Percentiles rank a stretch among this genome's conserved stretches.
Evolutionary conservation across 2,888 invertebrate species (phyloP).

Genomic region (Eristalinus sepulchralis): DNA sequence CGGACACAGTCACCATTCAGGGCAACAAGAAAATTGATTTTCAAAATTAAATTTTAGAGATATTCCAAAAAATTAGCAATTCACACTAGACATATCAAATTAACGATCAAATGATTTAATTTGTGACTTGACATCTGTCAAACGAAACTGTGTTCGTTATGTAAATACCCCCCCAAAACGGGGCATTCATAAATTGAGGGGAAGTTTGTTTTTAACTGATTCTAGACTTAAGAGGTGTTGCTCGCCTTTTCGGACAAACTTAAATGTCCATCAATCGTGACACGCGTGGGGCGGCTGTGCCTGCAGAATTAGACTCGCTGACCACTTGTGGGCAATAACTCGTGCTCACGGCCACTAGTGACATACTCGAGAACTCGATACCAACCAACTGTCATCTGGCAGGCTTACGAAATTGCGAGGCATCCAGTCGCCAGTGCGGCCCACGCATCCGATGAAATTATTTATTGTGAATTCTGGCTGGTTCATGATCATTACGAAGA

Average conservation of each 20-base stretch:
- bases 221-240: conserved; percentile 36
- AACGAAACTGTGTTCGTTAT: conserved; percentile 27
- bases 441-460: conserved; percentile 58
- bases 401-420: conserved; percentile 55
- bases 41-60: conserved; percentile 13
- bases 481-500: conserved; percentile 19
- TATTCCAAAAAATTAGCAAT: neutral
- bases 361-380: neutral
- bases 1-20: neutral
- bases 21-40: neutral
- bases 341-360: conserved; percentile 57
- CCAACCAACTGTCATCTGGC: conserved; percentile 48
- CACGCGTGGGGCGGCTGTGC: conserved; percentile 28
- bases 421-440: conserved; percentile 51
- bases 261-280: conserved; percentile 41
- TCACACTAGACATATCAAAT: neutral
- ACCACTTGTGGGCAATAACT: conserved; percentile 51
- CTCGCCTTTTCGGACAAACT: conserved; percentile 35
- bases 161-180: conserved; percentile 34
- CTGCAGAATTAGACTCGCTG: conserved; percentile 47
- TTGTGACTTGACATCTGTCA: conserved; percentile 39
- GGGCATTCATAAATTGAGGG: conserved; percentile 42
- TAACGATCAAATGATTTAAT: conserved; percentile 21
- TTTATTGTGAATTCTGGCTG: conserved; percentile 38
- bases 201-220: conserved; percentile 26